Evolutionary conservation across 2,888 invertebrate species (phyloP).

Genomic region (Epinotia ramella): DNA sequence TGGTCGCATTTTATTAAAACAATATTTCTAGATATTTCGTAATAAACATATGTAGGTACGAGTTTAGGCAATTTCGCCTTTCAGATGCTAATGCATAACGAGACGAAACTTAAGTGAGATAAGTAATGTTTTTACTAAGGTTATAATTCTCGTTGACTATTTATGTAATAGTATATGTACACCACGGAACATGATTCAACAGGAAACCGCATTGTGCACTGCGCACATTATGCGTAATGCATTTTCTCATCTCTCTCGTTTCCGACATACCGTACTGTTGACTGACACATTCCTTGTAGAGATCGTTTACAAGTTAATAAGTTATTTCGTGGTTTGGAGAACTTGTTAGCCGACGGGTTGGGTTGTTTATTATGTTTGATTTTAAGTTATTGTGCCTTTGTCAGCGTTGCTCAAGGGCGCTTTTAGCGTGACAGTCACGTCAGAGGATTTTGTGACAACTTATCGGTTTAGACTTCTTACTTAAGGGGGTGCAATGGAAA

Average conservation of each 20-base stretch:
- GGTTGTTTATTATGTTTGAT: background rate
- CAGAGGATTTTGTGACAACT: no score
- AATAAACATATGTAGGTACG: no score
- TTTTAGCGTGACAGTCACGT: no score
- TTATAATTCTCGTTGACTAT: background rate
- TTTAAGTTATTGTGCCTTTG: background rate
- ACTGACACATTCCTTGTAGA: constrained; percentile 8
- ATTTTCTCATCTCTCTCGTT: constrained; percentile 34
- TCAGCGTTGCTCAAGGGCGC: no score
- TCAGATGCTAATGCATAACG: no score
- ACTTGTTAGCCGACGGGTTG: background rate
- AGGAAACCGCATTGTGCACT: constrained; percentile 24
- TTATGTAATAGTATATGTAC: background rate
- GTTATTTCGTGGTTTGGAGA: background rate
- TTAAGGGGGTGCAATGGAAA: no score
- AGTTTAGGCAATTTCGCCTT: no score
- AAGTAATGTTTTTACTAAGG: no score
- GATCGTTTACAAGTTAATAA: background rate
- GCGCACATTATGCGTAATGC: constrained; percentile 17
- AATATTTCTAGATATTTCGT: no score
- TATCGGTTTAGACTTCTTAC: no score
- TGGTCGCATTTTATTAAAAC: no score
- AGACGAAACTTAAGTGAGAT: no score
- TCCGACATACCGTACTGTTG: constrained; percentile 7
- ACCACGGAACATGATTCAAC: constrained; percentile 27